Base-by-base conservation (phyloP, 1,140 invertebrate genomes). In the Leguminivora glycinivorella region DNA sequence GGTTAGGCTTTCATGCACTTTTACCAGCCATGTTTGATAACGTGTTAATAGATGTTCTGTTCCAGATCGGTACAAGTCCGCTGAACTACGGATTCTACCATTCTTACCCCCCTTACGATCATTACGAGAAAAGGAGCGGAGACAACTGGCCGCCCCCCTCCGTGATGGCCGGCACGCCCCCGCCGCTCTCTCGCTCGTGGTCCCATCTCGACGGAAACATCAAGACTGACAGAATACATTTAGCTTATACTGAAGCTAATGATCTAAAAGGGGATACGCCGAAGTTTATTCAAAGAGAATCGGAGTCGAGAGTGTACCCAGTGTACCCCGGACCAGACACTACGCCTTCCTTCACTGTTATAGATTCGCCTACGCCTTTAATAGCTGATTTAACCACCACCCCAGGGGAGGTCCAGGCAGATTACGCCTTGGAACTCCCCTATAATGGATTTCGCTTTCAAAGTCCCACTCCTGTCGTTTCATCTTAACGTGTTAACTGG, bases 1-100 rank as follows among this genome's bases (percentile, higher is more conserved):
- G 66, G 69, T 25, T 75, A 76, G 72, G 72, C 76, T 85, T 74
- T 80, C 68, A 25, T 73, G 82, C 84, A 87, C 85, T 22, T 58
- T 72, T 82, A 83, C 72, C 84, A 83, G 78, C 67, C 75, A 75
- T 52, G 47, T 67, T 73, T 68, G 79, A 79, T 91, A 87, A 91
- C 79, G 80, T 56, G 77, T 87, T 88, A 89, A 89, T 78, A 92
- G 90, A 81, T 85, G 79, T 92, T 92, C 83, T 92, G 90, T 92
- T 92, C 90, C 82, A 92, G 92, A 89, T 92, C 80, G 84, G 88
- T 92, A 75, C 88, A 85, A 90, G 81, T 92, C 92, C 92, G 90
- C 43, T 92, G 73, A 92, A 82, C 78, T 92, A 92, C 73, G 90
- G 90, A 1, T 87, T 92, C 70, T 92, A 92, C 74, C 85, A 88